Conservation (phyloP, 1,140 invertebrate genomes). For the Lepidurus couesii region DNA sequence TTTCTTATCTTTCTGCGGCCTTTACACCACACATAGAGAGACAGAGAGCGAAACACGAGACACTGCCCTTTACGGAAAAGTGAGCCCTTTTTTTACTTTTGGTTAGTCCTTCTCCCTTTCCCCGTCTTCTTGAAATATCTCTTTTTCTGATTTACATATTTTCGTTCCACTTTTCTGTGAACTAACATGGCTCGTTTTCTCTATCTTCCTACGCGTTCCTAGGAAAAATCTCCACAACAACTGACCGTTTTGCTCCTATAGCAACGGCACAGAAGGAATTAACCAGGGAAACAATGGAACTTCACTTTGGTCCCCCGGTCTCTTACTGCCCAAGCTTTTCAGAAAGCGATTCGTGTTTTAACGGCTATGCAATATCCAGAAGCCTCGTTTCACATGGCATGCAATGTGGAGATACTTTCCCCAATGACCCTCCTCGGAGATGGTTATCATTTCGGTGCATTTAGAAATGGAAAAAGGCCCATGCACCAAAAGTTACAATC, state of each 20-base stretch:
- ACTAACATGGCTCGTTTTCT: not conserved
- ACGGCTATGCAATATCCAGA: not conserved
- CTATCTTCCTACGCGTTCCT: not conserved
- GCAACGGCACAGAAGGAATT: too few species aligned
- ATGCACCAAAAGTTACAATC: not conserved
- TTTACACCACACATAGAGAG: slow-evolving; percentile 5
- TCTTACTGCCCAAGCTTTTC: not conserved
- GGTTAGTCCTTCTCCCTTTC: not conserved
- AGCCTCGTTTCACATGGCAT: not conserved
- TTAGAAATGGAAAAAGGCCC: not conserved
- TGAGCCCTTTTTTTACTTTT: not conserved
- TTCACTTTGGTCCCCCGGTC: too few species aligned
- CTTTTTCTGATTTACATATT: not conserved
- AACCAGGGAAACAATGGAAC: too few species aligned
- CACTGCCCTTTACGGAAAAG: not conserved
- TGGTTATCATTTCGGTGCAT: not conserved
- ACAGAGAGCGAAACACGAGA: not conserved
- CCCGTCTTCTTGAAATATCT: not conserved
- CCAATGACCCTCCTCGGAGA: not conserved
- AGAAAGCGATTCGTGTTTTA: not conserved
- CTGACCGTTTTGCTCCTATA: too few species aligned
- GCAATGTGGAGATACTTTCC: not conserved
- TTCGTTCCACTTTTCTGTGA: not conserved
- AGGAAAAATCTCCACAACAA: not conserved
- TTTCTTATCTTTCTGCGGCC: not conserved